Conservation (phyloP, 2,113 vertebrate species). For the Okapia johnstoni region DNA sequence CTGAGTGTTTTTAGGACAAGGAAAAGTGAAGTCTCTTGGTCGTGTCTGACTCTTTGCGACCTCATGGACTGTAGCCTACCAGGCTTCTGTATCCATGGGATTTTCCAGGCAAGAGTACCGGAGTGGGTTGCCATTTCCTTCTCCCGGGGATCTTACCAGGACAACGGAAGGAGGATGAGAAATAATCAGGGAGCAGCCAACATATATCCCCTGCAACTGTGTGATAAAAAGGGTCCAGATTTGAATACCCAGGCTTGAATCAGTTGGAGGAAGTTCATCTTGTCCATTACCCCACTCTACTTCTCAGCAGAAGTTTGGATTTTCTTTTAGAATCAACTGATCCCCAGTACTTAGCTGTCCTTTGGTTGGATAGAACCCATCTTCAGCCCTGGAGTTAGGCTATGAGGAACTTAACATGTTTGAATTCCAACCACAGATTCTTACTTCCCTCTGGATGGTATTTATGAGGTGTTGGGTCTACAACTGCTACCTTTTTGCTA, state of each 20-base stretch:
- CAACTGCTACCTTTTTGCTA: background rate
- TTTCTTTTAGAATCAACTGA: background rate
- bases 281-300: background rate
- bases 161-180: background rate
- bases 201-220: background rate
- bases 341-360: background rate
- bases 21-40: background rate
- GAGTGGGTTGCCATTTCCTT: background rate
- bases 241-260: background rate
- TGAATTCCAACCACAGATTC: background rate
- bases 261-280: background rate
- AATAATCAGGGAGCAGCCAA: background rate
- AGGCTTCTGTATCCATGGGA: background rate
- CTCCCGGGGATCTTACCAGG: background rate
- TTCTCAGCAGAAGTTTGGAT: background rate
- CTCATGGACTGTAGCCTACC: background rate
- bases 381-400: background rate
- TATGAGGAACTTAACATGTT: background rate
- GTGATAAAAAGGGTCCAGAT: background rate
- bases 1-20: background rate
- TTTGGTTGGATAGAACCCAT: background rate
- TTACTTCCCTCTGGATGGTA: background rate
- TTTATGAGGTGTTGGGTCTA: background rate
- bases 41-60: background rate
- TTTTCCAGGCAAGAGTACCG: background rate